These are phyloP conservation scores for Aleiodes leptofemur DNA, from an alignment of 2,888 invertebrate genomes.

Conservation along the genomic window DNA sequence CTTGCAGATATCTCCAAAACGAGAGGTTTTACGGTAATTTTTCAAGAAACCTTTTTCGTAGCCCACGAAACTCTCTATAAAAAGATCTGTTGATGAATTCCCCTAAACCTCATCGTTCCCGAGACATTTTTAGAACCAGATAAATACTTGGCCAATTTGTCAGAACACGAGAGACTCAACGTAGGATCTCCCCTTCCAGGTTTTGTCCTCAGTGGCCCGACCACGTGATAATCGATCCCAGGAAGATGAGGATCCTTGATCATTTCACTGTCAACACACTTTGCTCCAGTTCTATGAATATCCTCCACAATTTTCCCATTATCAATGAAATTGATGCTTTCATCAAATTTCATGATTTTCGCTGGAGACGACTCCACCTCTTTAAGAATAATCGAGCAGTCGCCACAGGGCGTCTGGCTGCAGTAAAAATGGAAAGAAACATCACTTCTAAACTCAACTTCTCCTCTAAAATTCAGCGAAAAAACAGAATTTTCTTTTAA, in stretches of 20 bases:
- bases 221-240: conserved; percentile 81
- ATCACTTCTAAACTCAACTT: conserved; percentile 77
- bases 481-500: conserved; percentile 70
- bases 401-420: conserved; percentile 94
- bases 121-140: background rate
- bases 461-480: conserved; percentile 64
- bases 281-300: conserved; percentile 92
- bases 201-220: conserved; percentile 88
- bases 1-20: background rate
- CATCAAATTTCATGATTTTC: conserved; percentile 44
- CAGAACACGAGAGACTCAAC: conserved; percentile 93
- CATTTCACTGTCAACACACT: conserved; percentile 80
- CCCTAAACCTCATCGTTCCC: no score
- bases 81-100: no score
- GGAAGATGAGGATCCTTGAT: conserved; percentile 79
- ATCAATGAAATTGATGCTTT: conserved; percentile 65
- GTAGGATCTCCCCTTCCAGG: conserved; percentile 94
- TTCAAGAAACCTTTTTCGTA: background rate
- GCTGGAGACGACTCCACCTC: conserved; percentile 40
- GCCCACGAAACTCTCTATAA: no score
- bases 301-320: conserved; percentile 68
- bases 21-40: background rate
- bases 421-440: conserved; percentile 89
- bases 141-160: conserved; percentile 84
- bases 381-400: conserved; percentile 91